phyloP scores from a whole-genome alignment of 2,888 invertebrate species.

The Cataglyphis rosenhaueri region DNA sequence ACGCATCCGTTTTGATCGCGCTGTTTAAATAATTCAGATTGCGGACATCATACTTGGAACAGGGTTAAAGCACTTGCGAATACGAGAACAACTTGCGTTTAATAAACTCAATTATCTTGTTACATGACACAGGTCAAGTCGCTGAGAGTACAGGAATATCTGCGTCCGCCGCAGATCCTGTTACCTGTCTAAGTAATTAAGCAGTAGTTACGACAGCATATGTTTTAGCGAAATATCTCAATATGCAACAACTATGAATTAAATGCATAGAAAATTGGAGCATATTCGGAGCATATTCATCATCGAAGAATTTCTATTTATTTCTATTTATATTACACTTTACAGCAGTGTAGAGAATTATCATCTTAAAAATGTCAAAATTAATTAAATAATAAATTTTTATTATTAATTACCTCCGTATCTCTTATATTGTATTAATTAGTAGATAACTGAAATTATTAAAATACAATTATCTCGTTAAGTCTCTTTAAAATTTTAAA shows the following conservation, averaged over 20 bases:
- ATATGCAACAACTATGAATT: slow-evolving; percentile 27
- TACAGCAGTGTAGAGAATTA: not conserved
- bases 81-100: slow-evolving; percentile 56
- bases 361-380: not conserved
- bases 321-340: slow-evolving; percentile 52
- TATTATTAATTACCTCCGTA: not conserved
- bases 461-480: not conserved
- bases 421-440: not conserved
- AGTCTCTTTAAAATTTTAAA: not conserved
- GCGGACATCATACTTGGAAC: slow-evolving; percentile 9
- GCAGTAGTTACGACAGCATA: slow-evolving; percentile 74
- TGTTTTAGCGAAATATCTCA: slow-evolving; percentile 62
- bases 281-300: slow-evolving; percentile 22
- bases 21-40: slow-evolving; percentile 40
- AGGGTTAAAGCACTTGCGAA: slow-evolving; percentile 53
- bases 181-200: slow-evolving; percentile 78
- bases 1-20: slow-evolving; percentile 13
- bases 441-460: not conserved
- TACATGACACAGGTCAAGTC: slow-evolving; percentile 75
- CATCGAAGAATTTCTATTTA: slow-evolving; percentile 44
- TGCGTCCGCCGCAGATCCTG: slow-evolving; percentile 71
- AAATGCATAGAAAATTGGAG: slow-evolving; percentile 40
- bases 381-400: not conserved
- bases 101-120: slow-evolving; percentile 79
- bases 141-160: slow-evolving; percentile 73